These are phyloP conservation scores for Leptinotarsa defecta DNA, from an alignment of 1,140 invertebrate species.

Conservation along the genomic window DNA sequence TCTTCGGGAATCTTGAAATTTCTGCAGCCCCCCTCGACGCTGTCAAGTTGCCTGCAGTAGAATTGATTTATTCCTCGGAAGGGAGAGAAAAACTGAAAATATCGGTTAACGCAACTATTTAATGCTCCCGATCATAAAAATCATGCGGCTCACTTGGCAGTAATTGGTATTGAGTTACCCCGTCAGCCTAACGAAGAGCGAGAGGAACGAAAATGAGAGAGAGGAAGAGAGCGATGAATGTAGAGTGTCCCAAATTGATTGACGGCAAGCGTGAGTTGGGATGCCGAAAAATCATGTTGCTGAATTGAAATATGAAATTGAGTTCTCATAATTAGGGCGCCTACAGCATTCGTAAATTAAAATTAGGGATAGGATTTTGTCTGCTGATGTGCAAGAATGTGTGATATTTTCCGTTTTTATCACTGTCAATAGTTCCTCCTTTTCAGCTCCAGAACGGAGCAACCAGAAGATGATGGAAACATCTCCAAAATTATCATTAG, in stretches of 20 bases:
- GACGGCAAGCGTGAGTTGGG: too few relatives aligned
- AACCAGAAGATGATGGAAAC: too few relatives aligned
- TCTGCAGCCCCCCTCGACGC: background rate
- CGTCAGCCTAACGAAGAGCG: slow-evolving; percentile 16
- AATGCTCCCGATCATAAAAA: slow-evolving; percentile 21
- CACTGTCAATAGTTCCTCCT: too few relatives aligned
- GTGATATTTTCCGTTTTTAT: too few relatives aligned
- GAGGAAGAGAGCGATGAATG: background rate
- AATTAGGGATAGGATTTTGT: too few relatives aligned
- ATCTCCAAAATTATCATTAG: too few relatives aligned
- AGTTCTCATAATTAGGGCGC: too few relatives aligned
- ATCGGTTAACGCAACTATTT: slow-evolving; percentile 23
- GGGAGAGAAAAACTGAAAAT: slow-evolving; percentile 18
- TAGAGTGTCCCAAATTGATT: background rate
- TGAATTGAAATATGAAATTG: too few relatives aligned
- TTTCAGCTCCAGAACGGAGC: too few relatives aligned
- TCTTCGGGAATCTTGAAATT: background rate
- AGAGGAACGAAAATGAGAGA: background rate
- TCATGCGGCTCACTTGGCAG: slow-evolving; percentile 15
- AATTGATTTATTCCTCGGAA: slow-evolving; percentile 16
- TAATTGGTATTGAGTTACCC: slow-evolving; percentile 25
- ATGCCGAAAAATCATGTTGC: too few relatives aligned
- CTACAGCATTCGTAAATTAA: too few relatives aligned
- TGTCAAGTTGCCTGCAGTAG: slow-evolving; percentile 10
- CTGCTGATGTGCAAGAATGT: too few relatives aligned